These are phyloP conservation scores for Seladonia tumulorum DNA, from an alignment of 2,888 invertebrate genomes.

Conservation along the genomic window DNA sequence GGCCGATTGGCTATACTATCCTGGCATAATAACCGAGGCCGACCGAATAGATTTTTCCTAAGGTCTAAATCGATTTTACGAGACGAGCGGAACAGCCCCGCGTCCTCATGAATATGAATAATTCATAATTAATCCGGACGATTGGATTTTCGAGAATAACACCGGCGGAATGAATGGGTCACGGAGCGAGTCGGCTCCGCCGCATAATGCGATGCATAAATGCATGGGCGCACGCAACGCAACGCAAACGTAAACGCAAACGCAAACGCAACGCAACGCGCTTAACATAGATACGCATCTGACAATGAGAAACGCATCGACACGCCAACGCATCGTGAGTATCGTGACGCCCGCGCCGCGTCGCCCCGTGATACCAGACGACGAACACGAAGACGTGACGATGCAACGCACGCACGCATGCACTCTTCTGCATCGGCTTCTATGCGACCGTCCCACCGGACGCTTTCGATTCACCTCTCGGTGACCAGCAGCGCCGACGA, in stretches of 20 bases:
- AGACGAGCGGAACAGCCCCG: too few species aligned
- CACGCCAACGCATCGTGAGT: conserved; percentile 71
- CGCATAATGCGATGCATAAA: conserved; percentile 16
- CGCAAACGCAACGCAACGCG: conserved; percentile 77
- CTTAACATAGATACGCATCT: conserved; percentile 80
- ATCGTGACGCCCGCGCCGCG: conserved; percentile 27
- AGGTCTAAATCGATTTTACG: conserved; percentile 20
- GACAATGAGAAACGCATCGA: conserved; percentile 78
- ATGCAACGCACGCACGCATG: conserved; percentile 58
- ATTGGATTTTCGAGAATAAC: conserved; percentile 34
- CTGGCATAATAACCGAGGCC: not conserved
- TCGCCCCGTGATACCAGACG: conserved; percentile 23
- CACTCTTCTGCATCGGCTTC: conserved; percentile 22
- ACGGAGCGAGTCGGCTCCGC: conserved; percentile 41
- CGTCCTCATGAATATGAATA: conserved; percentile 53
- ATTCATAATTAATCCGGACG: conserved; percentile 52
- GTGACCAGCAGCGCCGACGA: not conserved
- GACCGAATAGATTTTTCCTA: conserved; percentile 3
- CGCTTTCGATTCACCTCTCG: not conserved
- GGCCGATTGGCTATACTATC: not conserved
- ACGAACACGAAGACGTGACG: conserved; percentile 61
- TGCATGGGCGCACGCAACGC: conserved; percentile 72
- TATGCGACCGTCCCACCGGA: conserved; percentile 2
- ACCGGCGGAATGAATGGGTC: conserved; percentile 45
- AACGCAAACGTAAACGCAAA: conserved; percentile 38